Evolutionary conservation across 2,113 vertebrate genomes (phyloP).

Genomic region (Azemiops feae): DNA sequence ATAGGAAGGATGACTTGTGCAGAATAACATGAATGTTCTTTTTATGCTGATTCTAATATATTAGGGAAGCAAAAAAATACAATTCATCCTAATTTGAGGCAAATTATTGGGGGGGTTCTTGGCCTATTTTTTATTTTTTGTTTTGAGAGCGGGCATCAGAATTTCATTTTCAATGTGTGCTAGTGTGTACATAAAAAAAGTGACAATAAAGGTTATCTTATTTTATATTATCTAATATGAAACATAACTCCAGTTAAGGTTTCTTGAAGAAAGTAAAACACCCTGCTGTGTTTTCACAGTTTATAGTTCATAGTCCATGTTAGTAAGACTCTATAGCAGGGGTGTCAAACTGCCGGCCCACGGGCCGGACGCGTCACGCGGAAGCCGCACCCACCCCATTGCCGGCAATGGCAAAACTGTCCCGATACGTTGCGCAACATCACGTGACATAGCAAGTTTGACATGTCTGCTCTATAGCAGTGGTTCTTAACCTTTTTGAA

Average conservation of each 20-base stretch:
- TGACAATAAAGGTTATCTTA: neutral
- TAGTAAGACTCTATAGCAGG: neutral
- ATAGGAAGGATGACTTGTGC: constrained; percentile 48
- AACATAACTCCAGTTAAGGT: constrained; percentile 15
- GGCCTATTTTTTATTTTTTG: constrained; percentile 22
- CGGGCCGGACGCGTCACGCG: too few relatives aligned
- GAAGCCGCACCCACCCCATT: too few relatives aligned
- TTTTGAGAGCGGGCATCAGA: neutral
- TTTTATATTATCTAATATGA: neutral
- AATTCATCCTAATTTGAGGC: constrained; percentile 34
- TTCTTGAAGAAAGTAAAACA: constrained; percentile 36
- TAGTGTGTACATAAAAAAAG: neutral
- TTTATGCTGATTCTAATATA: constrained; percentile 33
- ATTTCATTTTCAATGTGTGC: neutral
- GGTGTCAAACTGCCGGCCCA: too few relatives aligned
- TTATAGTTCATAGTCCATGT: neutral
- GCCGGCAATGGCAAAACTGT: too few relatives aligned
- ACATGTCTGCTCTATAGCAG: too few relatives aligned
- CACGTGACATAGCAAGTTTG: too few relatives aligned
- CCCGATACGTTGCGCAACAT: too few relatives aligned
- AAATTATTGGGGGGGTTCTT: constrained; percentile 12
- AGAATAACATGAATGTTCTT: constrained; percentile 29
- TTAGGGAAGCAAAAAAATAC: neutral
- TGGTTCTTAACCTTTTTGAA: too few relatives aligned
- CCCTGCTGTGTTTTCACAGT: neutral